These are phyloP conservation scores for Melipona beecheii DNA, from an alignment of 2,888 invertebrate species.

Conservation along the genomic window DNA sequence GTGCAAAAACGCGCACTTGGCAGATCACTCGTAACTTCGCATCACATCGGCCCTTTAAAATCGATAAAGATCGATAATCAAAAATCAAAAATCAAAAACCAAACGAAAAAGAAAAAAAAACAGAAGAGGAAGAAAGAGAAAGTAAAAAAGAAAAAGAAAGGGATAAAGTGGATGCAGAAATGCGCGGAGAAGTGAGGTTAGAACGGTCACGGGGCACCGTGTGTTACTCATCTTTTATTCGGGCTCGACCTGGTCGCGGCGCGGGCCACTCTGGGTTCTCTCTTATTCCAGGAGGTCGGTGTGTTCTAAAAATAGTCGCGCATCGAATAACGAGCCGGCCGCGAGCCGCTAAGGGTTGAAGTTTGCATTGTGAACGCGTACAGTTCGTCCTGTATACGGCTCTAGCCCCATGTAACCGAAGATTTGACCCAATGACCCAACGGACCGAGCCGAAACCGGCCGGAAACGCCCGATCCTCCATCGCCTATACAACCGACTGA, in stretches of 20 bases:
- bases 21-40: too few species aligned
- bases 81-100: neutral
- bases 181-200: neutral
- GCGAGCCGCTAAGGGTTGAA: constrained; percentile 65
- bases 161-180: too few species aligned
- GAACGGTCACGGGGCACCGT: constrained; percentile 44
- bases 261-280: constrained; percentile 31
- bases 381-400: constrained; percentile 64
- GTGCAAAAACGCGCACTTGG: too few species aligned
- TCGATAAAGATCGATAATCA: constrained; percentile 3
- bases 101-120: neutral
- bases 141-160: neutral
- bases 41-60: neutral
- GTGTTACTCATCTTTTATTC: constrained; percentile 59
- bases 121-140: neutral
- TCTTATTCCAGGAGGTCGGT: constrained; percentile 57
- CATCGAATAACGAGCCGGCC: constrained; percentile 71
- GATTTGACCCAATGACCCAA: constrained; percentile 83
- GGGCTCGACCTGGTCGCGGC: constrained; percentile 33
- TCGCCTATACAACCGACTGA: neutral
- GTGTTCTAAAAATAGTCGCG: constrained; percentile 69
- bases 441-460: constrained; percentile 76
- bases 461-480: constrained; percentile 76
- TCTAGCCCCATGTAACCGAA: constrained; percentile 76
- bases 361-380: constrained; percentile 79